phyloP scores from a whole-genome alignment of 2,113 vertebrate genomes.

The Petaurus breviceps region DNA sequence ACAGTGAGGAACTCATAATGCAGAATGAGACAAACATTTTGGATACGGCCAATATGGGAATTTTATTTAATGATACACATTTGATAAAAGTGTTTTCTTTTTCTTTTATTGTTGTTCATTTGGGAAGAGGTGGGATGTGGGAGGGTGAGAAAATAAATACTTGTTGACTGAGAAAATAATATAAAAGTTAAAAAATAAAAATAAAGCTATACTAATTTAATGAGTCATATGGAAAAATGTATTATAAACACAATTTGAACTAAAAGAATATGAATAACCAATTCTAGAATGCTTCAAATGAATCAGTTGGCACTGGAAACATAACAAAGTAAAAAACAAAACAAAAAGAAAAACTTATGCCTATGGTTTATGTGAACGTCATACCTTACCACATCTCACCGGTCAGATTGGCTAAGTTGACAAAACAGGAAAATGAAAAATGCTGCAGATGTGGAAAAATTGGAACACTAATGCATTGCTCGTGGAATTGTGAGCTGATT shows the following conservation, averaged over 20 bases:
- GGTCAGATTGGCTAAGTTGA: too few species aligned
- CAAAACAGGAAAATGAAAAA: too few species aligned
- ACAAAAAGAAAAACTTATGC: neutral
- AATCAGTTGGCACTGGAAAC: slow-evolving; percentile 26
- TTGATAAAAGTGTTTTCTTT: neutral
- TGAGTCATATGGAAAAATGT: neutral
- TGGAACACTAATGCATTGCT: too few species aligned
- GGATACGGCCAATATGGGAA: neutral
- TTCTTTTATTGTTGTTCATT: neutral
- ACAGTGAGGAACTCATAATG: neutral
- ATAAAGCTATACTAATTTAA: neutral
- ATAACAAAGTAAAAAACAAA: slow-evolving; percentile 3
- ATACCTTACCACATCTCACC: neutral
- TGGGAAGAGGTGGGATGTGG: neutral
- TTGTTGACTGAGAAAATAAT: neutral
- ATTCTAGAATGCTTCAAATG: neutral
- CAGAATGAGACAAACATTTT: neutral
- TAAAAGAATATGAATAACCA: neutral
- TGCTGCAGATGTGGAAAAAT: too few species aligned
- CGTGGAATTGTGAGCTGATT: too few species aligned
- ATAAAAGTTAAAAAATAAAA: neutral
- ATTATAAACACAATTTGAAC: neutral
- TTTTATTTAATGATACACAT: neutral
- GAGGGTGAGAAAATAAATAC: neutral
- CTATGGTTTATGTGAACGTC: neutral